Evolutionary conservation across 2,888 invertebrate genomes (phyloP).

Genomic region (Tortricodes alternella): DNA sequence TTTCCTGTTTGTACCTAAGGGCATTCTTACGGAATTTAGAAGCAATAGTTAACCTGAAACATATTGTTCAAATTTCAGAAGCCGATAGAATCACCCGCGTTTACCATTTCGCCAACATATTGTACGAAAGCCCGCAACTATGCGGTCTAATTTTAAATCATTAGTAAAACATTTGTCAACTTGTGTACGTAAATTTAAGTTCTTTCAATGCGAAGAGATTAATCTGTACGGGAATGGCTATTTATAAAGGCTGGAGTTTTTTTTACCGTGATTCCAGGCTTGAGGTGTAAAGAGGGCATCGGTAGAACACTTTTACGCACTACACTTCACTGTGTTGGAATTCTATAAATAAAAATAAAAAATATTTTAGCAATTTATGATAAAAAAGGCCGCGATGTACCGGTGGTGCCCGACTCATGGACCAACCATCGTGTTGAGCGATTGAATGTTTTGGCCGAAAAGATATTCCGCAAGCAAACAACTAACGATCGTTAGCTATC

Average conservation of each 20-base stretch:
- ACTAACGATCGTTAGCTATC: constrained; percentile 57
- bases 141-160: constrained; percentile 22
- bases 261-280: constrained; percentile 77
- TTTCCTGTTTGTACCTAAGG: background rate
- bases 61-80: background rate
- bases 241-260: constrained; percentile 35
- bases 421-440: too few relatives aligned
- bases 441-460: constrained; percentile 70
- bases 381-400: constrained; percentile 66
- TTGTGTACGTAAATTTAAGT: background rate
- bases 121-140: background rate
- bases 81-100: background rate
- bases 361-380: constrained; percentile 43
- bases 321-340: constrained; percentile 57
- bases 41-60: background rate
- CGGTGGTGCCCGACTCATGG: constrained; percentile 61
- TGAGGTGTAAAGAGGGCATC: constrained; percentile 79
- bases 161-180: background rate
- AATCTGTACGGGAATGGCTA: background rate
- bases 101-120: constrained; percentile 1
- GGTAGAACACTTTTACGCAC: constrained; percentile 49
- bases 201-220: background rate
- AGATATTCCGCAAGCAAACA: constrained; percentile 34
- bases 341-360: constrained; percentile 31
- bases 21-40: background rate